phyloP scores from a whole-genome alignment of 2,113 vertebrate genomes.

The Actenoides hombroni region DNA sequence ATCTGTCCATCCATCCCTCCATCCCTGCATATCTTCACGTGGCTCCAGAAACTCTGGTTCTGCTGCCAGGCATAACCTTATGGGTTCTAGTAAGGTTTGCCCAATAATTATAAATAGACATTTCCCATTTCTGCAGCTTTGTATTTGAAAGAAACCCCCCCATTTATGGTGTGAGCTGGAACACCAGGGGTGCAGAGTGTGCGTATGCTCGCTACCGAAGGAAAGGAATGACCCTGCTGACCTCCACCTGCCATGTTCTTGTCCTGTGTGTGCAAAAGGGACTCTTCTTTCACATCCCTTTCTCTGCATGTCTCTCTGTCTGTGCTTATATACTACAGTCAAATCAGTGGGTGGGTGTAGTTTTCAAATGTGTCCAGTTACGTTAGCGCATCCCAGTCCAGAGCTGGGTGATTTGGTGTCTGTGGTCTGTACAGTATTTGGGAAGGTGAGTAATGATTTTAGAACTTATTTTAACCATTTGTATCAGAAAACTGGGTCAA shows the following conservation, averaged over 20 bases:
- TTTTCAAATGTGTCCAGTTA: background rate
- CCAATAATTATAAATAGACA: background rate
- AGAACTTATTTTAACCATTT: background rate
- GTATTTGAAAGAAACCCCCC: background rate
- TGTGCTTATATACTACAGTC: background rate
- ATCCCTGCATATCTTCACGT: background rate
- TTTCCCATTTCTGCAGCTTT: background rate
- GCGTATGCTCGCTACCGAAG: background rate
- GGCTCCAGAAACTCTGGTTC: background rate
- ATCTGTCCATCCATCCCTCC: background rate
- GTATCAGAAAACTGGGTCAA: background rate
- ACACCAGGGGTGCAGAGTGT: accelerated
- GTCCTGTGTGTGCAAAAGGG: background rate
- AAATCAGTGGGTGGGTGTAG: background rate
- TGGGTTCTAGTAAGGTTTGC: background rate
- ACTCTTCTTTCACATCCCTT: accelerated
- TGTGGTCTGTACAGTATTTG: background rate
- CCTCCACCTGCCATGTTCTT: background rate
- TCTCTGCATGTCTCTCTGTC: accelerated
- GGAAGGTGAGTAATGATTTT: background rate
- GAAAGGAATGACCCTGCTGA: background rate
- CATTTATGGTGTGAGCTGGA: background rate
- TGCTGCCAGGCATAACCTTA: background rate
- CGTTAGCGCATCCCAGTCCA: accelerated
- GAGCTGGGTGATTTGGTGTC: background rate